Evolutionary conservation across 1,140 invertebrate genomes (phyloP), one percentile per base, ranked within the genome.

Genomic region (Nasonia longicornis): DNA sequence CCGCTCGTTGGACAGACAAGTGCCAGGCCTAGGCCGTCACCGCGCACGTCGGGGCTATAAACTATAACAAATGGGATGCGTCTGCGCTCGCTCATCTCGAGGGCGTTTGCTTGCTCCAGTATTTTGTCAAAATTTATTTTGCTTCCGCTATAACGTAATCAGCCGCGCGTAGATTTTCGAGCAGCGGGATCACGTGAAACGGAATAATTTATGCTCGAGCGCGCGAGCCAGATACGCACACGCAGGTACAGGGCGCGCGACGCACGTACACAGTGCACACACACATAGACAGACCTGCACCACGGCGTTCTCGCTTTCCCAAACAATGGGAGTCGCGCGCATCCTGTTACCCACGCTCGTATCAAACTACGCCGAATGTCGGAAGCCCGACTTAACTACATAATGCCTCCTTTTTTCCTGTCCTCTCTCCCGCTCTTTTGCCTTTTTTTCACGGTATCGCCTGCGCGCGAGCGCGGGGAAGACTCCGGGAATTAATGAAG

Each of bases 61-160:
- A 81, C 84, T 83, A 82, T 86, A 86, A 86, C 83, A 85, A 85
- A 85, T 86, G 48, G 48, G 48, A 20, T 52, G 48, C 3, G 48
- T 52, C 48, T 52, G 48, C 48, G 12, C 48, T 52, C 16, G 12
- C 48, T 52, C 48, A 84, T 76, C 79, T 73, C 83, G 84, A 87
- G 85, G 86, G 85, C 83, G 52, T 6, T 58, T 20, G 52, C 52
- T 16, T 58, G 52, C 52, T 58, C 20, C 38, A 42, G 52, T 58
- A 58, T 58, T 20, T 58, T 58, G 16, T 58, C 16, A 58, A 58
- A 58, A 58, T 58, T 58, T 58, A 58, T 58, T 58, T 58, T 58
- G 2, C 52, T 67, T 7, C 22, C 26, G 26, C 22, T 10, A 16
- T n/a, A 63, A 42, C 38, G 38, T 16, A 72, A 79, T 73, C n/a